Evolutionary conservation across 1,140 invertebrate genomes (phyloP).

Genomic region (Heliothis subflexa): DNA sequence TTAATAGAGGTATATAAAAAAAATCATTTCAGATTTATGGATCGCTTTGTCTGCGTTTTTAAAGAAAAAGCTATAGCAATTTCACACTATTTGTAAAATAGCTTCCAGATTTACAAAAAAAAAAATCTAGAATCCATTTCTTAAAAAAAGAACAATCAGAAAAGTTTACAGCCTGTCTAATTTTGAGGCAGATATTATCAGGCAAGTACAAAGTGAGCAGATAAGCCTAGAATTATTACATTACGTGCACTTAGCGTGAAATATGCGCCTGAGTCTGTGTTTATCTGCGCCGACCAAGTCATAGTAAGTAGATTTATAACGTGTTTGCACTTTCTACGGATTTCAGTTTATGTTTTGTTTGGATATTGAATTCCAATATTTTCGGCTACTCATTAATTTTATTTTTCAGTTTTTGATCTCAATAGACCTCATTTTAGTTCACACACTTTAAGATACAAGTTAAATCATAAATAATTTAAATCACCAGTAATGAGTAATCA

Average conservation of each 20-base stretch:
- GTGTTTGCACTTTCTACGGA: slow-evolving; percentile 24
- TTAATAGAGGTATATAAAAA: no score
- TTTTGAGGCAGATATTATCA: slow-evolving; percentile 12
- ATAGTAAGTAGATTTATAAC: slow-evolving; percentile 39
- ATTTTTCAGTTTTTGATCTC: background rate
- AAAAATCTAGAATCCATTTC: background rate
- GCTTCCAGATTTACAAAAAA: background rate
- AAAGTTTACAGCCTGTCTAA: slow-evolving; percentile 6
- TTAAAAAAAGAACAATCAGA: background rate
- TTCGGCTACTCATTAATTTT: background rate
- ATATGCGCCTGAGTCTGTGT: slow-evolving; percentile 36
- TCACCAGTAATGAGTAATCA: background rate
- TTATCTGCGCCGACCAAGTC: slow-evolving; percentile 27
- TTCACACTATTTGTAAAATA: background rate
- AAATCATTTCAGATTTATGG: no score
- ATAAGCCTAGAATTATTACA: slow-evolving; percentile 44
- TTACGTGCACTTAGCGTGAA: slow-evolving; percentile 47
- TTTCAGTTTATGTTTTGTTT: slow-evolving; percentile 33
- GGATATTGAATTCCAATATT: background rate
- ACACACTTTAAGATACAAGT: no score
- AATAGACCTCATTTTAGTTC: no score
- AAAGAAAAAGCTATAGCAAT: no score
- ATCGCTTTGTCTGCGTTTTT: no score
- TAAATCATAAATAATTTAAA: slow-evolving; percentile 1
- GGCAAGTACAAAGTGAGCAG: slow-evolving; percentile 40